Percentiles rank a stretch among this genome's conserved stretches.
Conservation (phyloP, 1,140 invertebrate species). For the Telenomus remus region DNA sequence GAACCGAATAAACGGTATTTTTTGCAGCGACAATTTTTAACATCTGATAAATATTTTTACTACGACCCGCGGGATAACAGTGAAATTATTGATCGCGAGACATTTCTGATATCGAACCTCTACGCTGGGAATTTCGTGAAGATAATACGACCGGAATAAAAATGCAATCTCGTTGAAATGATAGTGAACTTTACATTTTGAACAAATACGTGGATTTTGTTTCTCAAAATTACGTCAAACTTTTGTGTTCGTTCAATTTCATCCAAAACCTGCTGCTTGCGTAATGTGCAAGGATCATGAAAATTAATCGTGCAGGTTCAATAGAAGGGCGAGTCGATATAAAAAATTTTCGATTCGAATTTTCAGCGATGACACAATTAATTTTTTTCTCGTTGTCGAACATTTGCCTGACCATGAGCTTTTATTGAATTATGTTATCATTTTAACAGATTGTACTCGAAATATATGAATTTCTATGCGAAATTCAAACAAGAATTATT, state of each 20-base stretch:
- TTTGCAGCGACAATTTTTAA: not conserved
- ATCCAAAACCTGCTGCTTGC: not conserved
- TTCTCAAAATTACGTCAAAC: not conserved
- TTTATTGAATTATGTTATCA: no score
- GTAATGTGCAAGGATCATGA: no score
- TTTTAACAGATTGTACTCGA: no score
- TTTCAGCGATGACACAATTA: no score
- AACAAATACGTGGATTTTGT: not conserved
- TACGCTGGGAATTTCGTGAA: constrained; percentile 18
- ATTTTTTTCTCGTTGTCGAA: no score
- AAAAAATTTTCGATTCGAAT: no score
- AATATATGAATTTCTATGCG: no score
- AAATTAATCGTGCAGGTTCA: no score
- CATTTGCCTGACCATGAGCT: no score
- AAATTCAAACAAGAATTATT: no score
- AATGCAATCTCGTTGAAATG: not conserved
- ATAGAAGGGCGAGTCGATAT: no score
- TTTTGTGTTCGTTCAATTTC: not conserved
- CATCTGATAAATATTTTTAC: constrained; percentile 18
- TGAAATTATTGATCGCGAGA: constrained; percentile 43
- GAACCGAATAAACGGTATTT: not conserved
- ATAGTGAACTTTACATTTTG: constrained; percentile 10
- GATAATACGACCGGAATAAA: constrained; percentile 18
- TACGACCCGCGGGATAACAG: constrained; percentile 9
- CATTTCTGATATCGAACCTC: constrained; percentile 43